A percentile compares a stretch with the other conserved stretches of the same genome.
These are phyloP conservation scores for Philopedon plagiatum DNA, from an alignment of 2,888 invertebrate genomes.

Conservation along the genomic window DNA sequence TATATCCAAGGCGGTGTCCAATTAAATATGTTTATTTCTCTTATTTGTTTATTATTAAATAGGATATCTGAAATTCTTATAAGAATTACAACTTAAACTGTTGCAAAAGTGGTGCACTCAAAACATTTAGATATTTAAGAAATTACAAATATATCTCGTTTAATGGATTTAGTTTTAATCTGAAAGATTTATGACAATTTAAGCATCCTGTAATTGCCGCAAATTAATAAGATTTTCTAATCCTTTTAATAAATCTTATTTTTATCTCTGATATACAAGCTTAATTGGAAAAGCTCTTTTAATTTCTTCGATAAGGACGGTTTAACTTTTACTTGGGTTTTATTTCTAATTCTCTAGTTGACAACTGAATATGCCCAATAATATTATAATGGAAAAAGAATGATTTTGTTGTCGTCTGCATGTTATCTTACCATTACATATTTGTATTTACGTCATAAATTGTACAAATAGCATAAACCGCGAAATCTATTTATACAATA, in stretches of 20 bases:
- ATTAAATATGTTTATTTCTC: too few relatives aligned
- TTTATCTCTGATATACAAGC: background rate
- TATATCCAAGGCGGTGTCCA: too few relatives aligned
- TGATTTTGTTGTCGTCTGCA: conserved; percentile 8
- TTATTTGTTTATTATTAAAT: too few relatives aligned
- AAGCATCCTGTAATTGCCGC: background rate
- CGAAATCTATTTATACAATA: background rate
- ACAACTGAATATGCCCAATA: background rate
- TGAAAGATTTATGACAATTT: conserved; percentile 1
- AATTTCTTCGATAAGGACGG: background rate
- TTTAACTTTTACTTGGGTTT: background rate
- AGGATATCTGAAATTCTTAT: too few relatives aligned
- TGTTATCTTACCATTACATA: background rate
- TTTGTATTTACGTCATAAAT: conserved; percentile 3
- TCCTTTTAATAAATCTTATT: conserved; percentile 10
- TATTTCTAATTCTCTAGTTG: background rate
- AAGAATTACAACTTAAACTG: too few relatives aligned
- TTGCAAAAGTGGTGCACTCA: too few relatives aligned
- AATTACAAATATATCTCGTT: too few relatives aligned
- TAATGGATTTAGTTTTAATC: background rate
- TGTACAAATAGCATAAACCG: conserved; percentile 8
- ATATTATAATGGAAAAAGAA: background rate
- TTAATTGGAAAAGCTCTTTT: background rate
- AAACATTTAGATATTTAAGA: too few relatives aligned
- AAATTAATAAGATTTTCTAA: conserved; percentile 2